Evolutionary conservation across 2,113 vertebrate genomes (phyloP).

Genomic region (Spilogale gracilis): DNA sequence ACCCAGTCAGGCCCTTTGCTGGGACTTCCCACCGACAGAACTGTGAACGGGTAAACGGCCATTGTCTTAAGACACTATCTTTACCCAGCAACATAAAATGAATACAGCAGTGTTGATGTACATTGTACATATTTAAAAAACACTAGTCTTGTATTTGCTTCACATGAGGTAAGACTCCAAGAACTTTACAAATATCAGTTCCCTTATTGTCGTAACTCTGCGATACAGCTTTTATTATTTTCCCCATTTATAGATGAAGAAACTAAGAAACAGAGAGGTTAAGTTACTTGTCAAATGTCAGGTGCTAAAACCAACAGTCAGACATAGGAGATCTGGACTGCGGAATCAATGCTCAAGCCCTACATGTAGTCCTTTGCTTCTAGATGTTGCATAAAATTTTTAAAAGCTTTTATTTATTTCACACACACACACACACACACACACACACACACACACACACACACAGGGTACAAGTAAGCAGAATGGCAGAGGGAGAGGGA

Average conservation of each 20-base stretch:
- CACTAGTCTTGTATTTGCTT: not conserved
- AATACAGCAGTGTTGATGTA: not conserved
- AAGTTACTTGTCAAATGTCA: not conserved
- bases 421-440: too few relatives aligned
- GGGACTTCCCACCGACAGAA: not conserved
- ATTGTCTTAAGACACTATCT: not conserved
- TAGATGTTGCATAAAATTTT: not conserved
- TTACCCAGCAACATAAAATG: not conserved
- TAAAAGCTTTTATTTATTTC: not conserved
- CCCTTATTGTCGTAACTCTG: not conserved
- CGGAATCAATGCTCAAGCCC: not conserved
- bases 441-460: too few relatives aligned
- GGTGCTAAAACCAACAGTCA: not conserved
- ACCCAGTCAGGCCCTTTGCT: not conserved
- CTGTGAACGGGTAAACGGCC: not conserved
- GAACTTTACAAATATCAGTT: not conserved
- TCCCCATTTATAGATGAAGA: not conserved
- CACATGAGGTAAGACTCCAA: not conserved
- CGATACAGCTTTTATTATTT: not conserved
- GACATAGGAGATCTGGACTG: not conserved
- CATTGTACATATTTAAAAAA: not conserved
- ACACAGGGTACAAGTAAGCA: too few relatives aligned
- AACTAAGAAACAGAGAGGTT: not conserved
- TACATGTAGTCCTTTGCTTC: not conserved
- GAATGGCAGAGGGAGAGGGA: not conserved